These are phyloP conservation scores for Agrilus cyanescens DNA, from an alignment of 2,888 invertebrate genomes.

Conservation along the genomic window DNA sequence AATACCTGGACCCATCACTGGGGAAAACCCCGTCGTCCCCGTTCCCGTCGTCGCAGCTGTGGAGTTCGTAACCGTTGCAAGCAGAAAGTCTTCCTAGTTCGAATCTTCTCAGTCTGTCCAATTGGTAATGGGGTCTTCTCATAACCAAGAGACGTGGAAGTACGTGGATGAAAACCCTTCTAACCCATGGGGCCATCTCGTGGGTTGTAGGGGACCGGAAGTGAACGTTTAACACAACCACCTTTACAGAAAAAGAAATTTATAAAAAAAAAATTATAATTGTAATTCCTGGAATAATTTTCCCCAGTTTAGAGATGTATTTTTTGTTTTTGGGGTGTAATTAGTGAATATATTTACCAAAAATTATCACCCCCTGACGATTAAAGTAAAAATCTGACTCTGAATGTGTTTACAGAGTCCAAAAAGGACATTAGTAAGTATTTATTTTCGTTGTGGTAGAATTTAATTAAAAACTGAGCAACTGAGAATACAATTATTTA, in stretches of 20 bases:
- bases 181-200: constrained; percentile 95
- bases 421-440: no score
- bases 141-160: constrained; percentile 87
- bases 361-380: no score
- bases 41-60: background rate
- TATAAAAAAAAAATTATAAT: no score
- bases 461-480: no score
- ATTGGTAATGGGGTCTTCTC: constrained; percentile 65
- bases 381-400: no score
- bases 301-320: no score
- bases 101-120: constrained; percentile 45
- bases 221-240: constrained; percentile 94
- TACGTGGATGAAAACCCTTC: constrained; percentile 90
- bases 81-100: constrained; percentile 9
- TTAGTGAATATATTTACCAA: no score
- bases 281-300: no score
- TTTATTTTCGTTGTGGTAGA: no score
- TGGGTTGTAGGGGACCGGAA: constrained; percentile 97
- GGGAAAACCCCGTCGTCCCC: constrained; percentile 36
- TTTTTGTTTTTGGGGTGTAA: no score
- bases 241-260: constrained; percentile 30
- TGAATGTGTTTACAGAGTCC: no score
- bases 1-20: constrained; percentile 38
- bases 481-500: no score
- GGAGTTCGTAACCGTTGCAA: background rate